Evolutionary conservation across 1,140 invertebrate genomes (phyloP).

Genomic region (Lethrus apterus): DNA sequence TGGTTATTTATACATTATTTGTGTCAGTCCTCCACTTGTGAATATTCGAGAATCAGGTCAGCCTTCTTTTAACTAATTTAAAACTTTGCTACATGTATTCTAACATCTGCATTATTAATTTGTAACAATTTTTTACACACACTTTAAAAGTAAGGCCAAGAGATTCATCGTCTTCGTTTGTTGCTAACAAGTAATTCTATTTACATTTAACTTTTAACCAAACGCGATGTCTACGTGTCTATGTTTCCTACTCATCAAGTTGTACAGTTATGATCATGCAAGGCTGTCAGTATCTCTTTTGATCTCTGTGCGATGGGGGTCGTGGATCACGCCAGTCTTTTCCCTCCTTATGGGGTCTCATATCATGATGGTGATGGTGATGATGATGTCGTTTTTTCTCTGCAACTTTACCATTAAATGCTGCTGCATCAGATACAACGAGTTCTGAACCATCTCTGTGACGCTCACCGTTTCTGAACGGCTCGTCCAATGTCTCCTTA

Average conservation of each 20-base stretch:
- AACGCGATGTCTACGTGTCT: neutral
- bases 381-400: constrained; percentile 77
- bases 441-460: constrained; percentile 60
- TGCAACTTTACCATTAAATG: constrained; percentile 44
- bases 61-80: constrained; percentile 18
- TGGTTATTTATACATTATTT: constrained; percentile 8
- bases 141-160: constrained; percentile 29
- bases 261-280: constrained; percentile 34
- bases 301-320: constrained; percentile 25
- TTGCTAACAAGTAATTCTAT: neutral
- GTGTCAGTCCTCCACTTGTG: constrained; percentile 3
- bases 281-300: constrained; percentile 35
- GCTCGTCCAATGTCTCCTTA: constrained; percentile 65
- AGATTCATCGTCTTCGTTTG: constrained; percentile 25
- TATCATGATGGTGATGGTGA: constrained; percentile 67
- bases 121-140: neutral
- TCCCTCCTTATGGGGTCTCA: constrained; percentile 28
- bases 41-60: constrained; percentile 20
- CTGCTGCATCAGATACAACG: constrained; percentile 60
- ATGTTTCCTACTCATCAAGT: constrained; percentile 27
- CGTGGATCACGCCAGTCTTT: constrained; percentile 30
- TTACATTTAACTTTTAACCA: neutral
- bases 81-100: constrained; percentile 2
- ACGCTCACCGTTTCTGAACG: constrained; percentile 44
- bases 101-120: constrained; percentile 9